A percentile compares a stretch with the other conserved stretches of the same genome.
Conservation (phyloP, 2,888 invertebrate species). For the Tachystola acroxantha region DNA sequence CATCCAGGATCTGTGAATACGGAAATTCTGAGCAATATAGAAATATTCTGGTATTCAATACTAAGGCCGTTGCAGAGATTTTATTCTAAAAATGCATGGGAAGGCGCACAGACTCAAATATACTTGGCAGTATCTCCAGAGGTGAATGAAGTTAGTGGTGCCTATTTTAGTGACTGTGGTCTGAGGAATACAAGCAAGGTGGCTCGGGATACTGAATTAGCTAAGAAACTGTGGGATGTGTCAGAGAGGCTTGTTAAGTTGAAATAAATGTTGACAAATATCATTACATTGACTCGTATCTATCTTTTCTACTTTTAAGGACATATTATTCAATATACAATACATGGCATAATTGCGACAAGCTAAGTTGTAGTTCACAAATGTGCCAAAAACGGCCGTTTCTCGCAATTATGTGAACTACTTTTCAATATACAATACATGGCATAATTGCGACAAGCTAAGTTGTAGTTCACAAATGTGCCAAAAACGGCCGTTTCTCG, state of each 20-base stretch:
- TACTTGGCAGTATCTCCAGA: conserved; percentile 62
- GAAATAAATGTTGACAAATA: too few species aligned
- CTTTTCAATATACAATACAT: too few species aligned
- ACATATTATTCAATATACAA: too few species aligned
- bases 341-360: too few species aligned
- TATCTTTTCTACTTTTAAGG: too few species aligned
- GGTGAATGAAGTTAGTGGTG: conserved; percentile 75
- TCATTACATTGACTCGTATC: too few species aligned
- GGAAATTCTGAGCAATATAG: neutral
- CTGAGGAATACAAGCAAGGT: conserved; percentile 43
- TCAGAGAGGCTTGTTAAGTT: conserved; percentile 65
- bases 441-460: too few species aligned
- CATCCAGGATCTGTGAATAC: conserved; percentile 89
- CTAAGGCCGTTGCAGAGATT: conserved; percentile 4
- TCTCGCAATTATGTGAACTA: too few species aligned
- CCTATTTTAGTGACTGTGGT: conserved; percentile 77
- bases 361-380: too few species aligned
- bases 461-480: too few species aligned
- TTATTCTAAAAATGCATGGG: conserved; percentile 24
- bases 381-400: too few species aligned
- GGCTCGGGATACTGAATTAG: conserved; percentile 59
- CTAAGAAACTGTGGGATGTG: conserved; percentile 78
- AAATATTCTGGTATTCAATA: neutral
- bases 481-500: too few species aligned
- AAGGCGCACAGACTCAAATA: conserved; percentile 58